Evolutionary conservation across 1,140 invertebrate genomes (phyloP), one percentile per base, ranked within the genome.

Genomic region (Liolophura sinensis): DNA sequence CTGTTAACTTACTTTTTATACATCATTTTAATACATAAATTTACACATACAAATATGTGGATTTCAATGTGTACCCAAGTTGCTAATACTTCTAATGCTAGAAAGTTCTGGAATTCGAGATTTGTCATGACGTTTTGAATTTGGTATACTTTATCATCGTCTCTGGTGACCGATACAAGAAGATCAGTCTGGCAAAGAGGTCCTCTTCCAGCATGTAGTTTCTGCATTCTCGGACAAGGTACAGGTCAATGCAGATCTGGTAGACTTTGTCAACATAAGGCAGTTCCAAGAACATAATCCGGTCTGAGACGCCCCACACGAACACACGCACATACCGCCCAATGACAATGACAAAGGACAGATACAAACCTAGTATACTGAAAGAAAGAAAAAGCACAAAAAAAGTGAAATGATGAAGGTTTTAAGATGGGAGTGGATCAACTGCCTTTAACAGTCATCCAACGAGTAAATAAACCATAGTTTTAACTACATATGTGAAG

Each of bases 211-310:
- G 86, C n/a, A 91, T 89, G 62, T 97, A 90, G 78, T 99, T 95
- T n/a, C 92, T 87, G 47, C 93, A 94, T 86, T 99, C 97, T 48
- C 97, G 89, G 0, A 98, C 97, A 84, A 99, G 86, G 83, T 98
- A 99, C 70, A 99, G 96, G 82, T 99, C 95, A 64, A 96, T 87
- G 82, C 95, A 97, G 1, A 99, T 88, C 82, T 89, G 84, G 20
- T 99, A 86, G 25, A 99, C 90, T 73, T 94, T 86, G 82, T 99
- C 97, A 16, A 98, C 95, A 82, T 96, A 93, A 18, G 94, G 94
- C 83, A 97, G 88, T 82, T 99, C 96, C 76, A 96, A 93, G 84
- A 97, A 99, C 93, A 99, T 98, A 67, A 99, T 98, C 80, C 92
- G 91, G 65, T 90, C 89, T 65, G 92, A 94, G 68, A 92, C 89